Base-by-base conservation (phyloP, 2,888 invertebrate genomes). In the Cataglyphis albicans region DNA sequence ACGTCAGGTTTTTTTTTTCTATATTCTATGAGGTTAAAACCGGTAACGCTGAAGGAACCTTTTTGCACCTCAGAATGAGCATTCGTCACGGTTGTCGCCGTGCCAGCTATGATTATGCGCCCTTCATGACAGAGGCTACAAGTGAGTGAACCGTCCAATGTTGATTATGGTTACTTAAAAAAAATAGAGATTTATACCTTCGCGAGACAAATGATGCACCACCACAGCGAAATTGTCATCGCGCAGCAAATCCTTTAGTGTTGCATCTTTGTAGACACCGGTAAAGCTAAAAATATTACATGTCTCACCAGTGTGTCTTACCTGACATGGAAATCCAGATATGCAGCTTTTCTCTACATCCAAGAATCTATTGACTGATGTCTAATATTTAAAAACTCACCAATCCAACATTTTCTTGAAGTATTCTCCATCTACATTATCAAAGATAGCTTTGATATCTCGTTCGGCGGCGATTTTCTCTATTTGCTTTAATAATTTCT, bases 391-490 rank as follows among this genome's bases (percentile, higher is more conserved):
- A 18, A 3, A 3, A 1, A 85, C 84, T 85, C 29, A 97, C 97
- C 96, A 96, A 90, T 95, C 94, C 25, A 96, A 92, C 48, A 96
- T 95, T 81, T 95, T 95, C 84, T 96, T 95, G 85, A 97, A 96
- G 85, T 96, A 94, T 74, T 96, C 95, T 29, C 96, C 96, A 52
- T 96, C 96, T 25, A 96, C 96, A 21, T 96, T 96, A 92, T 97
- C 97, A 91, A 97, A 96, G 12, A 97, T 95, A n/a, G 96, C 94
- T 91, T 96, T 95, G 0, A 96, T 96, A n/a, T 96, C 96, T 91
- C 95, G 95, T 15, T 96, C 96, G 1, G 95, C 95, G 0, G 96
- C 96, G 52, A 96, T 93, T 83, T 96, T 95, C 80, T 95, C 94
- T 21, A 97, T 95, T 90, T 95, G 95, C 84, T 96, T 95, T 32